Conservation (phyloP, 2,888 invertebrate genomes). For the Desoria tigrina region DNA sequence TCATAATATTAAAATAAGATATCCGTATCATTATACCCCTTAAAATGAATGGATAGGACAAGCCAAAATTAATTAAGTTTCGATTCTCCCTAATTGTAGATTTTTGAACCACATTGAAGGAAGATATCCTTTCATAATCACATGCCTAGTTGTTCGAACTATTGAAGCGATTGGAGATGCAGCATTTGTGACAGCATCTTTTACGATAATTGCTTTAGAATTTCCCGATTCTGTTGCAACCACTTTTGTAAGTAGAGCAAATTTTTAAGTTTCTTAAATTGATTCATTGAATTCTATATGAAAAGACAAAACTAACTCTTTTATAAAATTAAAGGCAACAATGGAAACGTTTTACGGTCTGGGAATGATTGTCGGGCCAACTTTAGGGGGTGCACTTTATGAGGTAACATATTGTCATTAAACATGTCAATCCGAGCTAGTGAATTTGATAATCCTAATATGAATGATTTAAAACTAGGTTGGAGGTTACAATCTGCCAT, state of each 20-base stretch:
- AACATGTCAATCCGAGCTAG: too few species aligned
- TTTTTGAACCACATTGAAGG: slow-evolving; percentile 39
- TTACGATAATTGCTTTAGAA: slow-evolving; percentile 59
- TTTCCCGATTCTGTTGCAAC: slow-evolving; percentile 61
- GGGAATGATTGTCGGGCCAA: slow-evolving; percentile 58
- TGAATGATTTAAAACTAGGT: slow-evolving; percentile 42
- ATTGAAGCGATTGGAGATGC: slow-evolving; percentile 70
- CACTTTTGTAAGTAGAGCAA: slow-evolving; percentile 59
- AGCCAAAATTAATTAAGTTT: background rate
- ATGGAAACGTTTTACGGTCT: slow-evolving; percentile 57
- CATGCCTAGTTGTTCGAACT: slow-evolving; percentile 77
- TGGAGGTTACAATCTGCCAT: slow-evolving; percentile 58
- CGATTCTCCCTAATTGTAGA: slow-evolving; percentile 23
- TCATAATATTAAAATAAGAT: too few species aligned
- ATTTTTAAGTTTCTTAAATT: too few species aligned
- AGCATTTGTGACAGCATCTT: slow-evolving; percentile 58
- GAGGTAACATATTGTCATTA: slow-evolving; percentile 52
- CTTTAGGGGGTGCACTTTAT: slow-evolving; percentile 56
- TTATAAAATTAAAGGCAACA: slow-evolving; percentile 55
- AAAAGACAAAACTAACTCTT: slow-evolving; percentile 26
- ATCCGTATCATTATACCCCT: background rate
- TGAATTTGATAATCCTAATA: too few species aligned
- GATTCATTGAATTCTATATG: background rate
- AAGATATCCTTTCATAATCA: slow-evolving; percentile 68
- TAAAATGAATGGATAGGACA: background rate